Percentiles rank a stretch among this genome's conserved stretches.
phyloP scores from a whole-genome alignment of 2,888 invertebrate genomes.

The Stenodema calcarata region DNA sequence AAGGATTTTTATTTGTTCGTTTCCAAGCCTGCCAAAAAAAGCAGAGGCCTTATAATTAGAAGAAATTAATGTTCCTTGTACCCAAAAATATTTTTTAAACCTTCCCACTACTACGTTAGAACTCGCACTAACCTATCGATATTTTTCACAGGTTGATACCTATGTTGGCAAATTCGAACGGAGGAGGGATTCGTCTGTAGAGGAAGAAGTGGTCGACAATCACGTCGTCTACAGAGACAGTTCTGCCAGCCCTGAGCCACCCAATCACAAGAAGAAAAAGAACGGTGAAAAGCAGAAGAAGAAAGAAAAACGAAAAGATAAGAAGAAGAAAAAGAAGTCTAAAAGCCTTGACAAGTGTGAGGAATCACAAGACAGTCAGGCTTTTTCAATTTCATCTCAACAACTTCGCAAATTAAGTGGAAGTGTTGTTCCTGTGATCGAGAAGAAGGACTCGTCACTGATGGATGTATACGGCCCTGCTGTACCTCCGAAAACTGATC shows the following conservation, averaged over 20 bases:
- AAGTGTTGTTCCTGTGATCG: no score
- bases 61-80: no score
- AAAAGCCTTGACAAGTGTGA: not conserved
- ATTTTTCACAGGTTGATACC: constrained; percentile 29
- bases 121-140: not conserved
- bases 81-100: no score
- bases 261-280: constrained; percentile 25
- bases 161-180: constrained; percentile 22
- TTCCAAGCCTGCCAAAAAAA: no score
- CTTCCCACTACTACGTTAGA: no score
- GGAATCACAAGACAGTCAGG: not conserved
- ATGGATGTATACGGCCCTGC: constrained; percentile 43
- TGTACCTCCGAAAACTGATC: not conserved
- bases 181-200: constrained; percentile 24
- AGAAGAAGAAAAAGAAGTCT: constrained; percentile 25
- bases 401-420: not conserved
- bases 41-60: no score
- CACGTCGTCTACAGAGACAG: constrained; percentile 11
- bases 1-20: no score
- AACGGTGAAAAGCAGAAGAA: constrained; percentile 23
- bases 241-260: constrained; percentile 29
- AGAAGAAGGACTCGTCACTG: not conserved
- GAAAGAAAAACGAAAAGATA: constrained; percentile 26
- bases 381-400: not conserved
- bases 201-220: constrained; percentile 23